Evolutionary conservation across 2,113 vertebrate genomes (phyloP).

Genomic region (Procavia capensis): DNA sequence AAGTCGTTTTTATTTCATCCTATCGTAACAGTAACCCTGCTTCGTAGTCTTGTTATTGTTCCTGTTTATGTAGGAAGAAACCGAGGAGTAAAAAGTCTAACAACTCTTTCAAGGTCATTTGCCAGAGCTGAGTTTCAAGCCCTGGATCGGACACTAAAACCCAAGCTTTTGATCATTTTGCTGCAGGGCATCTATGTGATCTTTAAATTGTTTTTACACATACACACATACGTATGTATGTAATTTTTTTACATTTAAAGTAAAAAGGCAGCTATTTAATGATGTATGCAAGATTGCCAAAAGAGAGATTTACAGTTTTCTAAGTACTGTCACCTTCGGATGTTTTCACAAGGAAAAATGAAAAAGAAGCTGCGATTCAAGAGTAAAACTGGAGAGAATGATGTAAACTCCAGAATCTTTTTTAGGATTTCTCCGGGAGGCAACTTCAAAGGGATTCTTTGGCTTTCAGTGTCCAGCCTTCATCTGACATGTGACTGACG

Average conservation of each 20-base stretch:
- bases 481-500: slow-evolving; percentile 74
- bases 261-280: slow-evolving; percentile 41
- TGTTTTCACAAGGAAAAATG: slow-evolving; percentile 70
- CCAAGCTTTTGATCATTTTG: not conserved
- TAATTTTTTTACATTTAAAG: not conserved
- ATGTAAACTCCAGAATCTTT: slow-evolving; percentile 72
- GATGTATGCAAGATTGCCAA: slow-evolving; percentile 49
- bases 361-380: slow-evolving; percentile 66
- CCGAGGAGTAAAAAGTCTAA: not conserved
- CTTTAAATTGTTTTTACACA: not conserved
- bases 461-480: slow-evolving; percentile 68
- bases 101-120: not conserved
- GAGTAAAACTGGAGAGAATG: slow-evolving; percentile 78
- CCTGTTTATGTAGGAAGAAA: not conserved
- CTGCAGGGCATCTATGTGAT: not conserved
- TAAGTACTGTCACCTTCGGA: slow-evolving; percentile 64
- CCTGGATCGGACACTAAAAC: not conserved
- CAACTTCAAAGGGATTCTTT: slow-evolving; percentile 76
- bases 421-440: slow-evolving; percentile 78
- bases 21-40: not conserved
- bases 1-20: slow-evolving; percentile 38
- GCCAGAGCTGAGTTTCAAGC: not conserved
- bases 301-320: slow-evolving; percentile 67
- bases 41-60: not conserved
- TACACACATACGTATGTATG: not conserved